A percentile compares a stretch with the other conserved stretches of the same genome.
phyloP scores from a whole-genome alignment of 2,888 invertebrate genomes.

The Xylophagus ater region DNA sequence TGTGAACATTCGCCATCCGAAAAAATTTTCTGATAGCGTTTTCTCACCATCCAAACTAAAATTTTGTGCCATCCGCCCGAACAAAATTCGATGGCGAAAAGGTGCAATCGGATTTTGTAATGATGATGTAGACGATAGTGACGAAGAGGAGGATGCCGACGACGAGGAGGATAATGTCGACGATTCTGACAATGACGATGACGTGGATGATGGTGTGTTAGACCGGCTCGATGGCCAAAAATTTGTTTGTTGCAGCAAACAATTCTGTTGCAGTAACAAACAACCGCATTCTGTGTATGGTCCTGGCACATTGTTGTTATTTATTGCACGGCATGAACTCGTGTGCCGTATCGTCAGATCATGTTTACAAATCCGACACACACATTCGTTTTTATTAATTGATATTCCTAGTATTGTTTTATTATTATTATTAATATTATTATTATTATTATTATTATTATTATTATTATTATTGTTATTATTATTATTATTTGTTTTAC shows the following conservation, averaged over 20 bases:
- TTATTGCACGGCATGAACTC: conserved; percentile 54
- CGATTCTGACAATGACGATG: conserved; percentile 4
- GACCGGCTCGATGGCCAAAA: conserved; percentile 15
- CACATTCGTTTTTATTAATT: conserved; percentile 31
- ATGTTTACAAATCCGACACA: conserved; percentile 58
- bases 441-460: conserved; percentile 17
- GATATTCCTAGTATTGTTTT: too few relatives aligned
- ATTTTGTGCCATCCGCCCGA: too few relatives aligned
- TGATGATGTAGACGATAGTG: not conserved
- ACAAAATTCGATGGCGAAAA: too few relatives aligned
- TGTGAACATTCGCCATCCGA: too few relatives aligned
- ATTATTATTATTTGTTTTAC: conserved; percentile 39
- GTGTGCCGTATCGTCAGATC: conserved; percentile 57
- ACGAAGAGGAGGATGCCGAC: conserved; percentile 3
- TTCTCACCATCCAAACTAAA: too few relatives aligned
- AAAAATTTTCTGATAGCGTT: too few relatives aligned
- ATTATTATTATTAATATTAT: conserved; percentile 17
- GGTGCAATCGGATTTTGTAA: too few relatives aligned
- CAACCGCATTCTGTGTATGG: conserved; percentile 22
- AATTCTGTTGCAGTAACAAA: conserved; percentile 22
- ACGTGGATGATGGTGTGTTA: conserved; percentile 13
- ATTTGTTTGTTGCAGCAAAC: conserved; percentile 5
- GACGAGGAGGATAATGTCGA: conserved; percentile 4
- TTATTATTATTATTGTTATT: conserved; percentile 12
- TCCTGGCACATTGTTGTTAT: conserved; percentile 41